These are phyloP conservation scores for Orthosia cruda DNA, from an alignment of 2,888 invertebrate species.

Conservation along the genomic window DNA sequence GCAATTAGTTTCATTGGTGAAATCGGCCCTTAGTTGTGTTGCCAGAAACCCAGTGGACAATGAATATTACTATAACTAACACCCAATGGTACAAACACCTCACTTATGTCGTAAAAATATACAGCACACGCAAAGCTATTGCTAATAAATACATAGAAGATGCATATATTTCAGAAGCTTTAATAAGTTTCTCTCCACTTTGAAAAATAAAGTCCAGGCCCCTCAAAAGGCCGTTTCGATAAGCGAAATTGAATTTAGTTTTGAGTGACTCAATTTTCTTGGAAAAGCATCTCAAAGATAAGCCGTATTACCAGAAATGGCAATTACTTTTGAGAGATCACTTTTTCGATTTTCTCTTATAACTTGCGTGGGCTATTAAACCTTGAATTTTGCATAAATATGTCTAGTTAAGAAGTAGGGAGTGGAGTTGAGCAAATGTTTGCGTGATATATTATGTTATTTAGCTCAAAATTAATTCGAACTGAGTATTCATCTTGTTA, in stretches of 20 bases:
- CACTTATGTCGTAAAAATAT: not conserved
- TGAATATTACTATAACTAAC: not conserved
- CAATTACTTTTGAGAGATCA: conserved; percentile 57
- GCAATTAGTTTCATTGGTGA: too few species aligned
- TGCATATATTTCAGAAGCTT: not conserved
- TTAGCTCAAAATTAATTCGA: conserved; percentile 62
- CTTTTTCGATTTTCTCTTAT: conserved; percentile 45
- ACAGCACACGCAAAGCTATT: not conserved
- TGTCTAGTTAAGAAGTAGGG: conserved; percentile 28
- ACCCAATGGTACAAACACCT: not conserved
- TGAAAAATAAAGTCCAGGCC: conserved; percentile 9
- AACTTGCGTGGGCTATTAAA: conserved; percentile 32
- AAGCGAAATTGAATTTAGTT: conserved; percentile 60
- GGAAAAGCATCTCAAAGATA: conserved; percentile 55
- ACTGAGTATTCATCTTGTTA: conserved; percentile 65
- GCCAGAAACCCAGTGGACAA: too few species aligned
- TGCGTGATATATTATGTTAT: conserved; percentile 44
- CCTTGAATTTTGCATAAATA: conserved; percentile 40
- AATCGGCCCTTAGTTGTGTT: not conserved
- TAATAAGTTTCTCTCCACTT: conserved; percentile 19
- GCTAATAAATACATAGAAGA: not conserved
- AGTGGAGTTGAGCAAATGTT: conserved; percentile 54
- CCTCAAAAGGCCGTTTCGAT: conserved; percentile 43
- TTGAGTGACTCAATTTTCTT: conserved; percentile 58
- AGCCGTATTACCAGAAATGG: conserved; percentile 63